These are phyloP conservation scores for Iguana delicatissima DNA, from an alignment of 2,797 vertebrate species.

Conservation along the genomic window DNA sequence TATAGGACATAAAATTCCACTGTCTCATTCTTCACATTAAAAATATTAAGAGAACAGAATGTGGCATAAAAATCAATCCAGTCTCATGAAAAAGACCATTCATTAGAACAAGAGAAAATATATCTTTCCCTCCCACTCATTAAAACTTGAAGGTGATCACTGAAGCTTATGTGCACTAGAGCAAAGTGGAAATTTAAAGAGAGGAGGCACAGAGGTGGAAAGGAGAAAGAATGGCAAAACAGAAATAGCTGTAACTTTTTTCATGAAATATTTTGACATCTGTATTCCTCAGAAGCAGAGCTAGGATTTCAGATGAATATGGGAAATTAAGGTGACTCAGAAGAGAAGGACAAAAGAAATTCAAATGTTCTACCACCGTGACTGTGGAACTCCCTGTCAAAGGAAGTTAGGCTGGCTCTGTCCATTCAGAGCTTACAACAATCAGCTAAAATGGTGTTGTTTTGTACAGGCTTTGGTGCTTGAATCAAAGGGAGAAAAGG, in stretches of 20 bases:
- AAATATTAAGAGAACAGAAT: slow-evolving; percentile 67
- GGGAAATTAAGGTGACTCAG: neutral
- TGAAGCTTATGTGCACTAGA: slow-evolving; percentile 35
- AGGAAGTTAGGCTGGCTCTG: neutral
- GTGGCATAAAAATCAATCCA: slow-evolving; percentile 71
- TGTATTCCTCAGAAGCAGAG: neutral
- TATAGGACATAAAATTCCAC: slow-evolving; percentile 61
- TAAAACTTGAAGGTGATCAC: slow-evolving; percentile 64
- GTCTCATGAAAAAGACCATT: slow-evolving; percentile 68
- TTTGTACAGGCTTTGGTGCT: too few relatives aligned
- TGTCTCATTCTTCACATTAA: slow-evolving; percentile 64
- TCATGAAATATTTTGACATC: neutral
- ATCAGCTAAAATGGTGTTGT: neutral
- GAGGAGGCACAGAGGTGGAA: too few relatives aligned
- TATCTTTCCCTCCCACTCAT: slow-evolving; percentile 69
- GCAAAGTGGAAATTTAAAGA: slow-evolving; percentile 46
- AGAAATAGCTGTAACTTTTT: neutral
- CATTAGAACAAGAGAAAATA: slow-evolving; percentile 67
- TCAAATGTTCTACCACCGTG: neutral
- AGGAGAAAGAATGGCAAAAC: neutral
- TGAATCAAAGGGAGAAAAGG: too few relatives aligned
- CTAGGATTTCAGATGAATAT: neutral
- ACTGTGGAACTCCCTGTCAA: neutral
- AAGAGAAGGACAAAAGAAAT: neutral
- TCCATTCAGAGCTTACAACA: neutral